Base-by-base conservation (phyloP, 2,888 invertebrate genomes). In the Elmis aenea region DNA sequence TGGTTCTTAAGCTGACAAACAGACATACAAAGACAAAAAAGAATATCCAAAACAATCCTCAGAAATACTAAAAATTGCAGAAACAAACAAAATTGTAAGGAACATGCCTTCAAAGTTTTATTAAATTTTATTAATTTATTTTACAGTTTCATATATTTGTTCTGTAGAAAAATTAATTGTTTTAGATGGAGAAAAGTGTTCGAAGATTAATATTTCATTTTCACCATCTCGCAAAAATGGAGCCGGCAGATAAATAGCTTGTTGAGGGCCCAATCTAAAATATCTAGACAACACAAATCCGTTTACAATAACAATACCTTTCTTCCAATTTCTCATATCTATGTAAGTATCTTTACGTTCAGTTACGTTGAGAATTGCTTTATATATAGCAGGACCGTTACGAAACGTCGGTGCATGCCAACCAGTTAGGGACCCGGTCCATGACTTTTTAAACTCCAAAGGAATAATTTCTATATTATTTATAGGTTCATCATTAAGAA, bases 231-330 rank as follows among this genome's bases (percentile, higher is more conserved):
- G 72, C 15, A 89, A 71, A 61, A 82, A 75, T 0, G 84, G 77
- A 0, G 79, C 84, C 0, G 92, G 91, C 14, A 90, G 69, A 62
- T 87, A 93, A 1, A 90, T 68, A 0, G 87, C 86, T 36, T 82
- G 71, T 64, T 88, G 86, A 0, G 92, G 92, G 0, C 92, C 91
- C 1, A 73, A 57, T 0, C 80, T 80, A 81, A 88, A 89, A 65
- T 92, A 91, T 25, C 93, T 74, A 0, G 92, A 92, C 13, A 94
- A 70, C 60, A 91, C 89, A 57, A 85, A 78, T 0, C 85, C 87
- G 60, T 94, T 94, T 1, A 94, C 69, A 64, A 87, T 85, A 1
- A 85, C 80, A 38, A 85, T 75, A 2, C 93, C 93, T 73, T 91
- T 92, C 32, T 77, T 79, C 93, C 93, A 94, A 8, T 77, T 79